phyloP scores from a whole-genome alignment of 2,797 vertebrate genomes.

The Nyctalus aviator region DNA sequence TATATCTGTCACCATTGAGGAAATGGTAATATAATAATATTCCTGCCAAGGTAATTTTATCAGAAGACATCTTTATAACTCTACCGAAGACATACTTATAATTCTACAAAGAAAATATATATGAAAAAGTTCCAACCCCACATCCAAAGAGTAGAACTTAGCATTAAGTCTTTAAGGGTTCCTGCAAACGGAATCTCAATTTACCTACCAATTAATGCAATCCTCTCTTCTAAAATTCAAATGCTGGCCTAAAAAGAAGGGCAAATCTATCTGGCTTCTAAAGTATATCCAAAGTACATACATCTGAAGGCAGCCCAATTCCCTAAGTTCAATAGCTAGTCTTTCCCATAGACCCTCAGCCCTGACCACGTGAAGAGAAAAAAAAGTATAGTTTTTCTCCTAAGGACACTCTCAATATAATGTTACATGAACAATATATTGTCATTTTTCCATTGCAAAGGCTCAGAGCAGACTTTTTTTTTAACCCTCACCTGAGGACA shows the following conservation, averaged over 20 bases:
- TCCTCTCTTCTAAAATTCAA: conserved; percentile 16
- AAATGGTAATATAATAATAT: conserved; percentile 10
- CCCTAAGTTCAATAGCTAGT: not conserved
- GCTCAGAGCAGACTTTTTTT: not conserved
- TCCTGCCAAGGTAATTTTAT: not conserved
- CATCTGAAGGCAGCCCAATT: not conserved
- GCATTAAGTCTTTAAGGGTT: conserved; percentile 10
- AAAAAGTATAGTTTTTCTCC: not conserved
- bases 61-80: not conserved
- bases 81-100: not conserved
- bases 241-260: not conserved
- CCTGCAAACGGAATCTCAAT: not conserved
- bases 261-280: not conserved
- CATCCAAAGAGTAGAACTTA: not conserved
- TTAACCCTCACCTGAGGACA: not conserved
- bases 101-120: not conserved
- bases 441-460: not conserved
- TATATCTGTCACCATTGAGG: not conserved
- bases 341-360: not conserved
- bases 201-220: conserved; percentile 16
- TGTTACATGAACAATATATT: not conserved
- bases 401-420: not conserved
- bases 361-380: not conserved
- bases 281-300: not conserved
- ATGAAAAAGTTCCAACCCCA: not conserved